Base-by-base conservation (phyloP, 1,140 invertebrate genomes). In the Littorina saxatilis region DNA sequence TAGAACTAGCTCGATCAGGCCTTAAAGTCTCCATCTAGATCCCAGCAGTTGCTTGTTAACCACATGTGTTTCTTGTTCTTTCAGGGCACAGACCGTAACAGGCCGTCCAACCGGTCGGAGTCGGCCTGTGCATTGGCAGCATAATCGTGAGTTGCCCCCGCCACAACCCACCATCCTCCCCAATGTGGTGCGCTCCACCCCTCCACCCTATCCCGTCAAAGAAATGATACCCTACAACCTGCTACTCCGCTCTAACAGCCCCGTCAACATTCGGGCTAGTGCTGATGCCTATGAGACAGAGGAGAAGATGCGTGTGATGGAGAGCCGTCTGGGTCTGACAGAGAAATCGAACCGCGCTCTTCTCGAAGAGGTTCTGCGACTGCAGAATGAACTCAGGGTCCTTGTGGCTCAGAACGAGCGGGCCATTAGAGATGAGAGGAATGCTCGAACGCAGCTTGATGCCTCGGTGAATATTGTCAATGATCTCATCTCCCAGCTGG, bases 261-360 rank as follows among this genome's bases (percentile, higher is more conserved):
- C 77, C 20, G 79, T 39, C 40, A 78, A 55, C 47, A 61, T 84
- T 61, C 79, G 77, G 32, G 35, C 72, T n/a, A 79, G 40, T 23
- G 29, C 63, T 20, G 83, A 86, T 52, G 35, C 82, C 17, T 35
- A 79, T 15, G 90, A 90, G 39, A 80, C 86, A 13, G 87, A 91
- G 29, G 91, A 92, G 43, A 83, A 86, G 39, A 43, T 91, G 29
- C 84, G 86, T 1, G 85, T 90, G 52, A 72, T 92, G 43, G 92
- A 92, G 83, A 89, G 87, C 40, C 84, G 91, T 13, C 82, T 92
- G 5, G 84, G 83, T 32, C 88, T 92, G 5, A 88, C 92, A 3
- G 92, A 92, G 81, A 91, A 90, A 76, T 92, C 91, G 20, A 92
- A 92, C 82, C 73, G 92, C 58, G 89, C 91, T 27, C 83, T 92